Conservation (phyloP, 1,140 invertebrate genomes). For the Formica exsecta region DNA sequence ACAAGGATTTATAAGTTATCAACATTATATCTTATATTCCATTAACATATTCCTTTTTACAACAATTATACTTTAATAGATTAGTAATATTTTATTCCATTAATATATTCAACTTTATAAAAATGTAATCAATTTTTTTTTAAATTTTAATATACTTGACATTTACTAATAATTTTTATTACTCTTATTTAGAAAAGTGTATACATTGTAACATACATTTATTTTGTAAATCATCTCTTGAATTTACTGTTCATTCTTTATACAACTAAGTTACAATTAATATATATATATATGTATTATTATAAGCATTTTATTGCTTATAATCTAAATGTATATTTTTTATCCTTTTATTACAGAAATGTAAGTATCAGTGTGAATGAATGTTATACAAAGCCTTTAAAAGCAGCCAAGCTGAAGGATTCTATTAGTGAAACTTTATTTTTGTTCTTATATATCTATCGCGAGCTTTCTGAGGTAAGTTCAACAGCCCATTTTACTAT, state of each 20-base stretch:
- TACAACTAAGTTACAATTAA: neutral
- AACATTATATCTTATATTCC: neutral
- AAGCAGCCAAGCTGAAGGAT: constrained; percentile 84
- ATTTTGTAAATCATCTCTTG: constrained; percentile 5
- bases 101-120: neutral
- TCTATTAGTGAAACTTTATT: constrained; percentile 84
- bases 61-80: neutral
- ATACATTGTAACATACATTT: constrained; percentile 10
- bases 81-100: neutral
- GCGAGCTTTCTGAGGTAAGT: constrained; percentile 83
- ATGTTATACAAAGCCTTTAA: constrained; percentile 83
- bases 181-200: neutral
- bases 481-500: neutral
- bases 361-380: constrained; percentile 81
- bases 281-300: neutral
- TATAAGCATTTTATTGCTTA: neutral
- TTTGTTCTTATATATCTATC: constrained; percentile 84
- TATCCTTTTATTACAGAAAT: constrained; percentile 82
- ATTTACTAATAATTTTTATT: neutral
- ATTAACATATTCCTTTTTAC: neutral
- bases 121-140: neutral
- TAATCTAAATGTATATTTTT: constrained; percentile 26
- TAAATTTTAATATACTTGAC: neutral
- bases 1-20: neutral
- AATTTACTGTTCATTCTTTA: neutral